Evolutionary conservation across 2,113 vertebrate species (phyloP), one percentile per base, ranked within the genome.

Genomic region (Malurus alboscapulatus): DNA sequence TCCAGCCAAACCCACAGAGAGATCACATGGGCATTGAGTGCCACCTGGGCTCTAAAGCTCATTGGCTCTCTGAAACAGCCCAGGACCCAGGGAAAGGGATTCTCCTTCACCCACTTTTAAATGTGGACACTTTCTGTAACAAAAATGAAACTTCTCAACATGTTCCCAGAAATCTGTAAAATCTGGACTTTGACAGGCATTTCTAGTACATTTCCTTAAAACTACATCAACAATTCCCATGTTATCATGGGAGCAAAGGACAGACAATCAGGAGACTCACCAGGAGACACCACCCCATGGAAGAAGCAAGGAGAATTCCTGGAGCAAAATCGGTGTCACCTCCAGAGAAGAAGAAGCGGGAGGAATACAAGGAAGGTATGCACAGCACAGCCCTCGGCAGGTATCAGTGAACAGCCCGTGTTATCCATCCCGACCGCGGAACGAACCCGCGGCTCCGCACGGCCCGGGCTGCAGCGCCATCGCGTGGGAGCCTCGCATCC

Each of bases 391-490:
- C 14, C 12, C 59, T 3, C 34, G 0, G 32, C 20, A 36, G 3
- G 2, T 0, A 1, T 0, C 0, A 7, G 30, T 10, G 7, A 2
- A 1, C 6, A 5, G 3, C 14, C 54, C 34, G 25, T 42, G 78
- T 0, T 5, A 1, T 2, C 45, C 26, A 26, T 13, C 2, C 22
- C 14, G 1, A 0, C 10, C 1, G 5, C 9, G 30, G 48, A 7
- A 17, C 8, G 22, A 21, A 21, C 45, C 9, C 45, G 20, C 36
- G 36, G 36, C 45, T 47, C 45, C 45, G 45, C 14, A 40, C 65
- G 14, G 63, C 55, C 71, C 67, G 84, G 94, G 32, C 93, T 59
- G 86, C 82, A 95, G 91, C 95, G 30, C 95, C 96, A 97, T 3
- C 95, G 91, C 10, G 89, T 82, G 96, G 95, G 15, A 0, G 11